Base-by-base conservation (phyloP, 2,113 vertebrate species). In the Solea senegalensis region DNA sequence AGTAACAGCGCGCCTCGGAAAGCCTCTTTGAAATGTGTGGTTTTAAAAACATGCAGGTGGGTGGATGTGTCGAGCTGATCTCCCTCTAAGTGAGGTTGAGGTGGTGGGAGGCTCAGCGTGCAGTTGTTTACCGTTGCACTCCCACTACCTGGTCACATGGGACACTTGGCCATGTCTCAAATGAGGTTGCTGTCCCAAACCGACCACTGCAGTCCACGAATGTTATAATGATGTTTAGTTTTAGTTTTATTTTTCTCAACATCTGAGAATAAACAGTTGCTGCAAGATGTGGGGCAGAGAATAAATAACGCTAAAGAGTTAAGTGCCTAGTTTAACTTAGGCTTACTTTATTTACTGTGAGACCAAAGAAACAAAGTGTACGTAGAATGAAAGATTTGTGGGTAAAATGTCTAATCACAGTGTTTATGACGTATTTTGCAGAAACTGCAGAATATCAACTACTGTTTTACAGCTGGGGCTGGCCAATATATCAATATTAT, bases 111-210 rank as follows among this genome's bases (percentile, higher is more conserved):
- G 65, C 58, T 44, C 40, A 62, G 40, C 62, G 13, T 41, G 60
- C 28, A 44, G 70, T 85, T 90, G 84, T 88, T 89, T 89, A 88
- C 69, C 45, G 43, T 55, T 69, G 54, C 53, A 43, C 62, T 78
- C 80, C 84, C 72, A 74, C 75, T 41, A 73, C 40, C 7, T 12
- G 53, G 66, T 78, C 86, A 83, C 81, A 74, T 54, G 84, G 81
- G 88, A 83, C 78, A 16, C 43, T 60, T 63, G 5, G 5, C 55
- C 60, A 34, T 8, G 12, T 78, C 88, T 80, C 68, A 11, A 57
- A 55, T 59, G 80, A 68, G 72, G 56, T 21, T 56, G 14, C 50
- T 4, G 44, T 74, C 83, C 74, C 59, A 28, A 72, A 71, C 53
- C 34, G 34, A 34, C 34, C 34, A 7, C 60, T 43, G 59, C 3